Evolutionary conservation across 2,888 invertebrate genomes (phyloP), one percentile per base, ranked within the genome.

Genomic region (Nudaria mundana): DNA sequence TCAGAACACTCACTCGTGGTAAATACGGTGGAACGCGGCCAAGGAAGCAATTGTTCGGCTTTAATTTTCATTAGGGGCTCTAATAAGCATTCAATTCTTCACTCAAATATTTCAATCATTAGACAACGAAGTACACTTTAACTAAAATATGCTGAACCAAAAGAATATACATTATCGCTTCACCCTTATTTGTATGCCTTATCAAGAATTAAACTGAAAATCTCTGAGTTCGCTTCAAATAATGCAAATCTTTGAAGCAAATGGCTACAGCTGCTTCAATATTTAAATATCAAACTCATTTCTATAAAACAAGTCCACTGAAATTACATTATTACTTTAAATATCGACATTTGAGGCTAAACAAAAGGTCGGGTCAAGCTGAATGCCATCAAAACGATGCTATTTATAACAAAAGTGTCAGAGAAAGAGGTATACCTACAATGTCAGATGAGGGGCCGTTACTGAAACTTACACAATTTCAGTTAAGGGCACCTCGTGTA

Each of bases 401-500:
- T 41, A 50, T 53, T 50, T 45, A 47, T 24, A 40, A 39, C 37
- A 36, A 46, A 56, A 54, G 32, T 50, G 45, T 44, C 47, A 14
- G 29, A 13, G 33, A 45, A 44, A 45, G 26, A 39, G 42, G 44
- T 41, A 43, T 48, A n/a, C n/a, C n/a, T n/a, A 57, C 48, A 52
- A 52, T 30, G 12, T 12, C 33, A 14, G 14, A 13, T 11, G 8
- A 14, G 23, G 25, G 30, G 18, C 25, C 15, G 32, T 41, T 44
- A 30, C 34, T 23, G 7, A 37, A 50, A 58, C 40, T 58, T 47
- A 36, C 25, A 49, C 56, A 44, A 52, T 58, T 52, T 58, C 50
- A 52, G 43, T 57, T 55, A 54, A 55, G 38, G 43, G 42, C 29
- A 46, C 48, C 36, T 34, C 15, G 40, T 10, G 16, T 22, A 8